Percentiles rank a stretch among this genome's conserved stretches.
These are phyloP conservation scores for Eulemur macaco DNA, from an alignment of 2,113 vertebrate genomes.

Conservation along the genomic window DNA sequence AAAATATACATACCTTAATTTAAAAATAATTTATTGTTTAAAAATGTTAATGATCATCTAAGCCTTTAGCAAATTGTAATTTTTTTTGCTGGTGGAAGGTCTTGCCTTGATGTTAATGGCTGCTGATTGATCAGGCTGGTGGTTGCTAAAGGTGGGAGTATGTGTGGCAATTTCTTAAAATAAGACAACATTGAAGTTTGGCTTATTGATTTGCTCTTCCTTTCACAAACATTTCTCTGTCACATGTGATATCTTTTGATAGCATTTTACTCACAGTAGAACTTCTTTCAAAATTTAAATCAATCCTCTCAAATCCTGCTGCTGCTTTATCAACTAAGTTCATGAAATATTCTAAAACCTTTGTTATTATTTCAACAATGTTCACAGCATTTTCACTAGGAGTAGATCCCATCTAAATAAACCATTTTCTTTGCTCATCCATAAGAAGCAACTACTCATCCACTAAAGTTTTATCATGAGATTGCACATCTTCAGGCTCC, in stretches of 20 bases:
- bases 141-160: background rate
- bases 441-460: background rate
- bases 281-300: background rate
- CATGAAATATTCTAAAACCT: background rate
- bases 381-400: background rate
- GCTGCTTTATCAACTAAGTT: background rate
- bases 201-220: background rate
- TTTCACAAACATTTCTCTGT: background rate
- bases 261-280: background rate
- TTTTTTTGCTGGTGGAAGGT: background rate
- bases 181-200: background rate
- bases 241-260: background rate
- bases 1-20: background rate
- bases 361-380: background rate
- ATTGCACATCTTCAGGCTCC: background rate
- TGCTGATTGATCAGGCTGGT: background rate
- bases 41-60: background rate
- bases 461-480: background rate
- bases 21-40: background rate
- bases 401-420: background rate
- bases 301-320: background rate
- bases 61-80: background rate
- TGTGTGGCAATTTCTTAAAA: background rate
- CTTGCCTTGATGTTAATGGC: background rate
- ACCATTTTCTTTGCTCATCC: background rate